A percentile compares a stretch with the other conserved stretches of the same genome.
Evolutionary conservation across 2,113 vertebrate genomes (phyloP).

Genomic region (Ophiodon elongatus): DNA sequence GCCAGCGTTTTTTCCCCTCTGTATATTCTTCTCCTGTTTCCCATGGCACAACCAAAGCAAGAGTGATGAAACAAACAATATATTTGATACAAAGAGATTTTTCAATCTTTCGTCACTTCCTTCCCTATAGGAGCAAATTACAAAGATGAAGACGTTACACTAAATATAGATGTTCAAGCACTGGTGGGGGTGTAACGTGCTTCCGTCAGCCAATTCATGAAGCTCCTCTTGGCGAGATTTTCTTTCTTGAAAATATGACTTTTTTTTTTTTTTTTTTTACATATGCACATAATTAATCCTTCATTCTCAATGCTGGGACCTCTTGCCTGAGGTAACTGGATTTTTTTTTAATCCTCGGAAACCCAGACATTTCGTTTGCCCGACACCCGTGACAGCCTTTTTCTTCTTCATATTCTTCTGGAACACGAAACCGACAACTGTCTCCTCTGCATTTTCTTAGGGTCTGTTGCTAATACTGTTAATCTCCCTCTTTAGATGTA

Average conservation of each 20-base stretch:
- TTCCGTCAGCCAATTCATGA: slow-evolving; percentile 37
- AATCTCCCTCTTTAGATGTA: slow-evolving; percentile 42
- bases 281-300: slow-evolving; percentile 59
- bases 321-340: slow-evolving; percentile 32
- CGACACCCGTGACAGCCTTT: slow-evolving; percentile 32
- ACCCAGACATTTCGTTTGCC: slow-evolving; percentile 43
- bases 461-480: slow-evolving; percentile 42
- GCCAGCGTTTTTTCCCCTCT: slow-evolving; percentile 8
- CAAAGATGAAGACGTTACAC: slow-evolving; percentile 30
- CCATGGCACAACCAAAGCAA: not conserved
- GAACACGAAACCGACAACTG: slow-evolving; percentile 38
- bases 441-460: slow-evolving; percentile 38
- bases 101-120: not conserved
- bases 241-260: slow-evolving; percentile 42
- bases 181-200: not conserved
- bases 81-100: not conserved
- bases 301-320: slow-evolving; percentile 29
- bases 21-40: not conserved
- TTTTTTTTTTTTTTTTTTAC: slow-evolving; percentile 5
- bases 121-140: not conserved
- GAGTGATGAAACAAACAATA: slow-evolving; percentile 20
- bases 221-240: slow-evolving; percentile 35
- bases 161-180: slow-evolving; percentile 11
- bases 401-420: slow-evolving; percentile 36
- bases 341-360: slow-evolving; percentile 30